Base-by-base conservation (phyloP, 2,888 invertebrate genomes). In the Eupeodes luniger region DNA sequence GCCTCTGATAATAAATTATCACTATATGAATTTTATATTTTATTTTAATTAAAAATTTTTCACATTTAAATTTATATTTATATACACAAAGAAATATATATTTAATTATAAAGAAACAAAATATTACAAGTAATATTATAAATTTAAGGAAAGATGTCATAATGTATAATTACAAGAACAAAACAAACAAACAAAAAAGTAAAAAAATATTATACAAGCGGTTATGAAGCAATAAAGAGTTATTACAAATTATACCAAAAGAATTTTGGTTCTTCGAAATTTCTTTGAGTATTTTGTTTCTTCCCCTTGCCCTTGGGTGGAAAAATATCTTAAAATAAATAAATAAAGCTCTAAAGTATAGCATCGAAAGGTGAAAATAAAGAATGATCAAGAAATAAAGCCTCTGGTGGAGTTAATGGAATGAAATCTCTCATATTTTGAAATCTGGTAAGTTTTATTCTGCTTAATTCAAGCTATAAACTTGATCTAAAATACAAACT, bases 61-160 rank as follows among this genome's bases (percentile, higher is more conserved):
- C 88, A 88, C 88, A 81, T 47, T 84, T 62, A 84, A 83, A 88
- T 81, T 84, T 88, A 85, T 81, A 88, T 84, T 84, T 84, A 85
- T 83, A 84, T 80, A 80, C 80, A 85, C 85, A 81, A 81, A 83
- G 84, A 83, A 87, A 72, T 83, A 76, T 83, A 76, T 87, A 83
- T 87, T 83, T 77, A 76, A 79, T 59, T 64, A 79, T 16, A 72
- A 16, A 27, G 27, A 27, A 16, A 34, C 74, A 69, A 72, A 27
- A 77, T 61, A 61, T 19, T 64, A 27, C 49, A 64, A 79, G 75
- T 76, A 79, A 59, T 70, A 75, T 61, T 79, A 75, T 40, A 7
- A 40, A 47, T 69, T 27, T 86, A 86, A 86, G 72, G 36, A 81
- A 77, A 51, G 51, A 79, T 80, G 62, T 81, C 77, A 78, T 75